A percentile compares a stretch with the other conserved stretches of the same genome.
Conservation (phyloP, 2,888 invertebrate species). For the Drosophila antonietae region DNA sequence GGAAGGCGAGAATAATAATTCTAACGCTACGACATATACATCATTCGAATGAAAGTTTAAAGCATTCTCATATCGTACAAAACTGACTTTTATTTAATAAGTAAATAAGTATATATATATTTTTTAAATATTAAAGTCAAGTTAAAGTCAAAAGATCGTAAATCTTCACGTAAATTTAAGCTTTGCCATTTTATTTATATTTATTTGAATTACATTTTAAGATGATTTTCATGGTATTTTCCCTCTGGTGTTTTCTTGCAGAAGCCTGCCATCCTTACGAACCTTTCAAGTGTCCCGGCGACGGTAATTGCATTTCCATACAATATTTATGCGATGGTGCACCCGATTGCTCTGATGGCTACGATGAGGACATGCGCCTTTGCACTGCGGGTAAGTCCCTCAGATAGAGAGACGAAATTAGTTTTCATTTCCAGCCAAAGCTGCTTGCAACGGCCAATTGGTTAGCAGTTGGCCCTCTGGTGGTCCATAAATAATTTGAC, state of each 20-base stretch:
- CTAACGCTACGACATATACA: too few species aligned
- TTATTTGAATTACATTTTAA: background rate
- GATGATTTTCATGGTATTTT: constrained; percentile 10
- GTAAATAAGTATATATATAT: too few species aligned
- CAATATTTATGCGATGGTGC: constrained; percentile 98
- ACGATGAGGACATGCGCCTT: constrained; percentile 96
- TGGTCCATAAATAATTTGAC: constrained; percentile 23
- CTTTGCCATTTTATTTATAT: background rate
- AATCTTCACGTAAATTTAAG: background rate
- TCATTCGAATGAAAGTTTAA: background rate
- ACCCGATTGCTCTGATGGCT: constrained; percentile 97
- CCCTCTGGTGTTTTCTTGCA: constrained; percentile 77
- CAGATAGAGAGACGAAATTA: background rate
- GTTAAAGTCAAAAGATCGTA: background rate
- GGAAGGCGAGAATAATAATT: too few species aligned
- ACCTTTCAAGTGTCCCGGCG: constrained; percentile 98
- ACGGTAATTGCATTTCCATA: constrained; percentile 97
- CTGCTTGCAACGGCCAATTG: background rate
- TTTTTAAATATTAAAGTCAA: too few species aligned
- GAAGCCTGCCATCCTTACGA: constrained; percentile 96
- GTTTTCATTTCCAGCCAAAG: constrained; percentile 14
- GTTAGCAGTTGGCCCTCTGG: constrained; percentile 7
- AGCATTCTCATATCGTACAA: background rate
- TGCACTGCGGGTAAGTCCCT: constrained; percentile 94
- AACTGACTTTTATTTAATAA: too few species aligned